Conservation (phyloP, 2,113 vertebrate genomes). For the Heliornis fulica region DNA sequence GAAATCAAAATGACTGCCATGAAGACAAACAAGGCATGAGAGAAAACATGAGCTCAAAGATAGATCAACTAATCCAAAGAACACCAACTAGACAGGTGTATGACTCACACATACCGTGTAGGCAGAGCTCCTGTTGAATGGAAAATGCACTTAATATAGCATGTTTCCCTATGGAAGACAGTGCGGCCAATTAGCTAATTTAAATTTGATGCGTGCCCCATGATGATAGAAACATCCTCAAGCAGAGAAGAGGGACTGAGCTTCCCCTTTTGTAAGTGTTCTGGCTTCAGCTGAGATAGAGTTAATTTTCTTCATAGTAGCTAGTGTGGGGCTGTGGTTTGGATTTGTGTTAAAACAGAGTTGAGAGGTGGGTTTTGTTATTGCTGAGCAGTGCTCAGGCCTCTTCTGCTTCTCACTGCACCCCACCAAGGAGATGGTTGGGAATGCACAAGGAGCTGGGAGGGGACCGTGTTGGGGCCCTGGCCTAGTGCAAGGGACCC, state of each 20-base stretch:
- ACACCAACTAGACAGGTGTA: slow-evolving; percentile 26
- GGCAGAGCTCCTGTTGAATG: neutral
- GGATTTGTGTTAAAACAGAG: no score
- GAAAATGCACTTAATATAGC: neutral
- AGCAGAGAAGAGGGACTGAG: neutral
- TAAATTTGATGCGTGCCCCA: neutral
- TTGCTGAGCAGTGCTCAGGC: no score
- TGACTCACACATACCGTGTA: neutral
- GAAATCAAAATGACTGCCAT: slow-evolving; percentile 12
- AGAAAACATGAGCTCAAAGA: slow-evolving; percentile 28
- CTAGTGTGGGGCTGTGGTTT: no score
- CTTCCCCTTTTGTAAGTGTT: neutral
- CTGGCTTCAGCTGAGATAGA: no score
- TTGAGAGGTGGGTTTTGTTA: no score
- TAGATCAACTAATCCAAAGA: slow-evolving; percentile 33
- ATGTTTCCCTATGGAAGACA: neutral
- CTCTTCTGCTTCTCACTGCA: no score
- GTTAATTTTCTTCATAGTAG: no score
- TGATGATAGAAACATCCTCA: neutral
- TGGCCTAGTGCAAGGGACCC: no score
- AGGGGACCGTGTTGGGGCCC: no score
- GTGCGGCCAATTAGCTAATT: neutral
- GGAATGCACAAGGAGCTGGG: no score
- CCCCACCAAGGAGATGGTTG: no score
- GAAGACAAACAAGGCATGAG: slow-evolving; percentile 28